Evolutionary conservation across 2,888 invertebrate genomes (phyloP).

Genomic region (Bombylius discolor): DNA sequence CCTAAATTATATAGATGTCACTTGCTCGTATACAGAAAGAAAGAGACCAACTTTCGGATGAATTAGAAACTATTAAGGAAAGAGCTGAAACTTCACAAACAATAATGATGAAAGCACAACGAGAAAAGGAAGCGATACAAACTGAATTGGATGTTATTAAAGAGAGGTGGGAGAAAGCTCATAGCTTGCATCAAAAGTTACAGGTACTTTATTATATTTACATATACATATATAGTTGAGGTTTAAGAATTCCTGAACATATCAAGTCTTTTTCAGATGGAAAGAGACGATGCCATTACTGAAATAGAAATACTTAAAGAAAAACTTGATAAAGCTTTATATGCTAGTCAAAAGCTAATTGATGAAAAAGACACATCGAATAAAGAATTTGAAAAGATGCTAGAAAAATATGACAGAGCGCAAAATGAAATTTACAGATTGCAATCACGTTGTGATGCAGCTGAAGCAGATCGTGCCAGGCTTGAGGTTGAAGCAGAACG

Average conservation of each 20-base stretch:
- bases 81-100: constrained; percentile 68
- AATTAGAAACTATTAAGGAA: constrained; percentile 69
- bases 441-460: constrained; percentile 75
- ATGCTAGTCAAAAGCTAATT: constrained; percentile 66
- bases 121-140: constrained; percentile 72
- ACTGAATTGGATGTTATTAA: constrained; percentile 77
- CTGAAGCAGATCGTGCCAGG: constrained; percentile 78
- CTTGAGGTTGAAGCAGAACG: constrained; percentile 77
- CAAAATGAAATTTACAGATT: constrained; percentile 81
- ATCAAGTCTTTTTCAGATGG: constrained; percentile 43
- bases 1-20: constrained; percentile 44
- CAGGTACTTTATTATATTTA: constrained; percentile 40
- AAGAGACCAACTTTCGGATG: constrained; percentile 67
- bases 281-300: constrained; percentile 71
- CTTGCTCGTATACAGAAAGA: constrained; percentile 80
- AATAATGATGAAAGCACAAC: constrained; percentile 66
- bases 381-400: constrained; percentile 83
- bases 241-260: neutral
- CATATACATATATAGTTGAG: neutral
- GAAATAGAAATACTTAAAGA: constrained; percentile 80
- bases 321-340: constrained; percentile 76
- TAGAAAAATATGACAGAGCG: constrained; percentile 85
- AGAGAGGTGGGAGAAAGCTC: constrained; percentile 80
- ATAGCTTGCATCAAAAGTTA: constrained; percentile 68
- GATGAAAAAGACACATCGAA: constrained; percentile 80